Conservation (phyloP, 2,888 invertebrate species). For the Hirtodrosophila confusa region DNA sequence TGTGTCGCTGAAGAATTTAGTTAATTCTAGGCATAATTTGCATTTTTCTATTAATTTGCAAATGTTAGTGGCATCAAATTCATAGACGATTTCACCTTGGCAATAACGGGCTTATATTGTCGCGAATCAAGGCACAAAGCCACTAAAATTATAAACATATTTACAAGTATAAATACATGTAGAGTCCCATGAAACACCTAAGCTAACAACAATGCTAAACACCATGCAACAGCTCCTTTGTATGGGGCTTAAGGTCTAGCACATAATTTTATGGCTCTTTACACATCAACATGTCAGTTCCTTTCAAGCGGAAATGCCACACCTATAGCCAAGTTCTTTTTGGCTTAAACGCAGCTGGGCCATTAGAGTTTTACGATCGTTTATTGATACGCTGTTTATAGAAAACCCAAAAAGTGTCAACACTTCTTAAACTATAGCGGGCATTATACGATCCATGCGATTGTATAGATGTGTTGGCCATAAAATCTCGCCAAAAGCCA, state of each 20-base stretch:
- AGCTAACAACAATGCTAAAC: constrained; percentile 37
- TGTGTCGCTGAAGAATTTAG: too few species aligned
- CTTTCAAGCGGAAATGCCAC: constrained; percentile 68
- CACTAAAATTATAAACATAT: constrained; percentile 2
- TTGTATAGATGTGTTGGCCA: constrained; percentile 43
- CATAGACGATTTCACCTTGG: constrained; percentile 55
- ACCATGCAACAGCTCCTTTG: constrained; percentile 35
- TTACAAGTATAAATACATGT: not conserved
- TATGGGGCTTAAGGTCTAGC: constrained; percentile 35
- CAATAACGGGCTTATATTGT: constrained; percentile 15
- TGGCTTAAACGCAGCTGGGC: constrained; percentile 6
- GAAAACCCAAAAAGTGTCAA: constrained; percentile 64
- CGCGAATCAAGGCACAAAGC: constrained; percentile 41
- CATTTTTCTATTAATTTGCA: constrained; percentile 15
- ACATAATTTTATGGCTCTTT: constrained; percentile 51
- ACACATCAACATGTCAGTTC: constrained; percentile 30
- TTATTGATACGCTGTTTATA: constrained; percentile 63
- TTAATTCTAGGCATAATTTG: constrained; percentile 23
- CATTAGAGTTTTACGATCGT: constrained; percentile 60
- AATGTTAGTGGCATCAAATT: constrained; percentile 27
- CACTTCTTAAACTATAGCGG: constrained; percentile 59
- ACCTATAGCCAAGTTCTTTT: constrained; percentile 47
- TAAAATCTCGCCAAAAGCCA: constrained; percentile 48
- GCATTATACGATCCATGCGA: constrained; percentile 40
- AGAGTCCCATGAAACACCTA: constrained; percentile 20